These are phyloP conservation scores for Andricus curvator DNA, from an alignment of 2,888 invertebrate species.

Conservation along the genomic window DNA sequence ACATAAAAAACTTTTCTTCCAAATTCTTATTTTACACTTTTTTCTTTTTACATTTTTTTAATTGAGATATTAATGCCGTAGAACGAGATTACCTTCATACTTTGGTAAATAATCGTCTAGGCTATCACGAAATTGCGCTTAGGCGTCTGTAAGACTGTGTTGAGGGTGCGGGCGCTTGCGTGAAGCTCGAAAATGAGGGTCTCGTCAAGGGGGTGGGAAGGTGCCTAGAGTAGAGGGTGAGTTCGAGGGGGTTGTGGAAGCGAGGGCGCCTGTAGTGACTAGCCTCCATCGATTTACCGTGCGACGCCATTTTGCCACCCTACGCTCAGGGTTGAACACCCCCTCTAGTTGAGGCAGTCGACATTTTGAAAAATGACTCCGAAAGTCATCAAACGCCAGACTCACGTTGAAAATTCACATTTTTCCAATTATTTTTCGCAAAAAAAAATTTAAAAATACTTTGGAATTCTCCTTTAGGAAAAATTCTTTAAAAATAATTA, in stretches of 20 bases:
- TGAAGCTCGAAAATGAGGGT: constrained; percentile 77
- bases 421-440: constrained; percentile 39
- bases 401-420: constrained; percentile 8
- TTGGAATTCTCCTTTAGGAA: not conserved
- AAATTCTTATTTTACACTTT: not conserved
- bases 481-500: too few species aligned
- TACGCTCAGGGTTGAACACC: constrained; percentile 77
- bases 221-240: constrained; percentile 57
- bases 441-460: not conserved
- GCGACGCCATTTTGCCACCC: constrained; percentile 78
- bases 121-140: constrained; percentile 45
- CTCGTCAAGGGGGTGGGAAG: constrained; percentile 49
- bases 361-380: constrained; percentile 78
- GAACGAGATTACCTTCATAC: not conserved
- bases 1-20: not conserved
- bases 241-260: constrained; percentile 68
- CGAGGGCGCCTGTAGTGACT: constrained; percentile 78
- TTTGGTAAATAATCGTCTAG: constrained; percentile 22
- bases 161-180: constrained; percentile 71
- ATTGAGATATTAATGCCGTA: not conserved
- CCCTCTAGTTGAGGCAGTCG: constrained; percentile 70
- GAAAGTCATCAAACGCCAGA: constrained; percentile 48
- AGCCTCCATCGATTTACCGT: constrained; percentile 79
- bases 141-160: constrained; percentile 55
- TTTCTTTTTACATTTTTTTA: not conserved